Base-by-base conservation (phyloP, 2,888 invertebrate species). In the Drosophila pegasa region DNA sequence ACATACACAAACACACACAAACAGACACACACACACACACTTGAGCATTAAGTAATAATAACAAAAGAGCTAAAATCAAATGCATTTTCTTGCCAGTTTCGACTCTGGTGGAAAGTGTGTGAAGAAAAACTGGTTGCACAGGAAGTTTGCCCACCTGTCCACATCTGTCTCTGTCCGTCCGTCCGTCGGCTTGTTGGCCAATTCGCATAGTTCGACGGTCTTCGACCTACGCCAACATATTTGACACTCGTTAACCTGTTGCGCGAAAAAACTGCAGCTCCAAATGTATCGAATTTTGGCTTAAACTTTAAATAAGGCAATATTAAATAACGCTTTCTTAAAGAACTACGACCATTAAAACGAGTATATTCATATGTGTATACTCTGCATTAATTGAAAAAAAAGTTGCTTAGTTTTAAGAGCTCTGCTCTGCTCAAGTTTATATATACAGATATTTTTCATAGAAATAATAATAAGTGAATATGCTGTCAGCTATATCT, bases 201-300 rank as follows among this genome's bases (percentile, higher is more conserved):
- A 85, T 71, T 87, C 68, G 74, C 82, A 76, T 70, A 69, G 85
- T 72, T 87, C 68, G 66, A 78, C 88, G 75, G 87, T 74, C 71
- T 80, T 64, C 88, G 83, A 83, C 88, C 83, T 83, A 88, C 83
- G 72, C 74, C 88, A 83, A 83, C 77, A 74, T 72, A 69, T 76
- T 66, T 63, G 54, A 61, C 83, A 65, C 60, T 38, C 51, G 56
- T 69, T 73, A 73, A 75, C 74, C 74, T 73, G 74, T 68, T 69
- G 75, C 74, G 47, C 41, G 27, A 54, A 57, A 57, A 63, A 43
- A 63, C 3, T 52, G 35, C 40, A 55, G 6, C 25, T 9, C 16
- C 48, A 66, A 25, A 45, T 18, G 2, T 60, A 37, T 45, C 22
- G 27, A 45, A n/a, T n/a, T n/a, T n/a, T n/a, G n/a, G n/a, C n/a